Evolutionary conservation across 2,797 vertebrate genomes (phyloP), one percentile per base, ranked within the genome.

Genomic region (Erpetoichthys calabaricus): DNA sequence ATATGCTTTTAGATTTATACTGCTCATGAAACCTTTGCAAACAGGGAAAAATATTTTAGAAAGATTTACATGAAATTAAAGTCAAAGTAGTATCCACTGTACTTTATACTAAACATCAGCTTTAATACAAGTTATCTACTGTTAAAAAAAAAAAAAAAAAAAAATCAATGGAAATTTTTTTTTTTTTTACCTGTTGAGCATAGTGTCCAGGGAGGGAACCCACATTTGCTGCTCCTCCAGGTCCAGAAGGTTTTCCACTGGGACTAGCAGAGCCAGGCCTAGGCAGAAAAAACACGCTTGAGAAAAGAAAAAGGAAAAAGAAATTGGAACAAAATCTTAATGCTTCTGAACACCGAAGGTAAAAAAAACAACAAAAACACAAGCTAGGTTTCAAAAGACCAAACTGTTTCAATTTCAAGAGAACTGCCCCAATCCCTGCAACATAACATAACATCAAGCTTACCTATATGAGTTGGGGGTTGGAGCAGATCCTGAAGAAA

Each of bases 251-350:
- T 70, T 97, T 99, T 68, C 94, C 92, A 62, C 90, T 97, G 69
- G 93, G 96, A 74, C 95, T 98, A 72, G 91, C 90, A 77, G 95
- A 97, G 63, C 91, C 90, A 73, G 94, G 94, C 77, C 96, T 99
- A 60, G 45, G 25, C 47, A 49, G 47, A 49, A 49, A 49, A 49
- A 49, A 49, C 6, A 49, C 47, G 47, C 47, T 49, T 49, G 47
- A 49, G 47, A 64, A 58, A 51, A 1, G 1, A 62, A 6, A 56
- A 45, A 43, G 1, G 4, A 56, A 6, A 59, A 55, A 49, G 25
- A 8, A n/a, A 8, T 43, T 43, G 45, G 42, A 56, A 57, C 8
- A 43, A 45, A 7, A 7, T 5, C 57, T 7, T 25, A 10, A 45
- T 7, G 41, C 5, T 44, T 45, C 44, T 45, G 10, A 6, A n/a